A percentile compares a stretch with the other conserved stretches of the same genome.
These are phyloP conservation scores for Catharus fuscescens DNA, from an alignment of 2,113 vertebrate species.

Conservation along the genomic window DNA sequence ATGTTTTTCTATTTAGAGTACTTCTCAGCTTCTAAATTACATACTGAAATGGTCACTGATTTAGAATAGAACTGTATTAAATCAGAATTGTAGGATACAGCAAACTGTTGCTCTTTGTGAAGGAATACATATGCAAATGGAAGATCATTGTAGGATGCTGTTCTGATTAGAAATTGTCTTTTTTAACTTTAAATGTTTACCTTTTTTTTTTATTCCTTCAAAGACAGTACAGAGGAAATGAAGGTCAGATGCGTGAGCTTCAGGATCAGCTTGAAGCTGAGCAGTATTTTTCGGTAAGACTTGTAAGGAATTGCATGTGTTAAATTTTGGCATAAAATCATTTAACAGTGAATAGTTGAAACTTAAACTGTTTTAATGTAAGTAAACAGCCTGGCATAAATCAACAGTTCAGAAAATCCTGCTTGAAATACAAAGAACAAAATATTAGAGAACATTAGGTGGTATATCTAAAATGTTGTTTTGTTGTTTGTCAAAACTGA, in stretches of 20 bases:
- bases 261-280: constrained; percentile 99
- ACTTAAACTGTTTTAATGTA: neutral
- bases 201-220: constrained; percentile 47
- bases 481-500: neutral
- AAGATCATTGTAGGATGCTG: neutral
- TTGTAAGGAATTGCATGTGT: neutral
- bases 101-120: neutral
- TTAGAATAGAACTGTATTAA: neutral
- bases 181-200: neutral
- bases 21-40: neutral
- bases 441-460: neutral
- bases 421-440: neutral
- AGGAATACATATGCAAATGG: neutral
- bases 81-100: neutral
- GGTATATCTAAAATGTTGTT: neutral
- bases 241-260: constrained; percentile 98
- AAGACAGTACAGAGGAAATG: constrained; percentile 97
- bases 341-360: neutral
- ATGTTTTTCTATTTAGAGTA: neutral
- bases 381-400: neutral
- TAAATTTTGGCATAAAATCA: neutral
- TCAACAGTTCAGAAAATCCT: neutral
- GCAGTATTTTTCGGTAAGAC: constrained; percentile 97
- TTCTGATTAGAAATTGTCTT: neutral
- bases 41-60: neutral